Conservation (phyloP, 2,888 invertebrate species). For the Ectemnius cavifrons region DNA sequence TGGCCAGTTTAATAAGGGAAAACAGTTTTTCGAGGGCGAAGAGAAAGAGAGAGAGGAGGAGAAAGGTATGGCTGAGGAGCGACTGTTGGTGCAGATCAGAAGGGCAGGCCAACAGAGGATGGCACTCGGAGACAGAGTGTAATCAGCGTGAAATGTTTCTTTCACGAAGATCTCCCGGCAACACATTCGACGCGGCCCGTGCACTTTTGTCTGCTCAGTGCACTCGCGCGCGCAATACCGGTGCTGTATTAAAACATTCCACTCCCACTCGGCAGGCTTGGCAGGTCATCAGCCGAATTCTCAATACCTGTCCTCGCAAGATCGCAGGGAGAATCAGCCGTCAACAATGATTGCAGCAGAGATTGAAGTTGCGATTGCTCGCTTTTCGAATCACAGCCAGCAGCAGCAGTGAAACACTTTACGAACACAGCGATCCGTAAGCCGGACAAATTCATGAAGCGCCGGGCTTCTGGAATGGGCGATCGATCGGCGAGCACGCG, state of each 20-base stretch:
- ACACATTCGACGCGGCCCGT: constrained; percentile 56
- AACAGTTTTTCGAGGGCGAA: constrained; percentile 12
- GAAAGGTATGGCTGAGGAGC: neutral
- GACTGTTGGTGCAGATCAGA: constrained; percentile 30
- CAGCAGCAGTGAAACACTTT: neutral
- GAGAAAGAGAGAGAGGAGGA: neutral
- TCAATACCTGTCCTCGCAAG: too few species aligned
- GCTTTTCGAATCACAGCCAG: too few species aligned
- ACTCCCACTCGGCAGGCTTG: neutral
- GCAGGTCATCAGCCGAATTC: too few species aligned
- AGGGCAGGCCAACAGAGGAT: constrained; percentile 42
- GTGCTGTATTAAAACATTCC: neutral
- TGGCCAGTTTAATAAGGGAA: constrained; percentile 4
- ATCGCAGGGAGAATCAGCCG: too few species aligned
- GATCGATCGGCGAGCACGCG: constrained; percentile 48
- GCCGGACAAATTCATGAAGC: constrained; percentile 43
- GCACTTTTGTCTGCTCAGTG: constrained; percentile 44
- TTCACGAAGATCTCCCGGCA: constrained; percentile 59
- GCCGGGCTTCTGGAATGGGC: constrained; percentile 27
- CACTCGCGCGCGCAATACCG: constrained; percentile 36
- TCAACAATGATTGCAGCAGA: too few species aligned
- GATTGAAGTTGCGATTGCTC: too few species aligned
- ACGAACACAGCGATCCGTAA: constrained; percentile 34
- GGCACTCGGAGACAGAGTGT: constrained; percentile 58
- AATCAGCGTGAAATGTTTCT: constrained; percentile 70